Percentiles rank a stretch among this genome's conserved stretches.
These are phyloP conservation scores for Norana najaformis DNA, from an alignment of 2,888 invertebrate species.

Conservation along the genomic window DNA sequence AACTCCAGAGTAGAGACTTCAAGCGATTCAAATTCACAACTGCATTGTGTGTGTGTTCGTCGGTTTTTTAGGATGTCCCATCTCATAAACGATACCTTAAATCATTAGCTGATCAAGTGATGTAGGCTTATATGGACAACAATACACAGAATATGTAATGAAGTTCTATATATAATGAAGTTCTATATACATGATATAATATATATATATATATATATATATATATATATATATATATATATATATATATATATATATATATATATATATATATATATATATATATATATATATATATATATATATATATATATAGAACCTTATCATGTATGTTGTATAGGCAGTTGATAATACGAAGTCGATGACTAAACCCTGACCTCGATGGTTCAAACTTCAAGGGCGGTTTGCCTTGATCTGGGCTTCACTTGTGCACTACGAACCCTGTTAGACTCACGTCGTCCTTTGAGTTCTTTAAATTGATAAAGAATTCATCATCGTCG, in stretches of 20 bases:
- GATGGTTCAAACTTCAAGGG: neutral
- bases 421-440: neutral
- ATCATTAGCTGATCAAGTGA: too few relatives aligned
- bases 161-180: too few relatives aligned
- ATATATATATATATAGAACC: neutral
- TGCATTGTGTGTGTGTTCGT: too few relatives aligned
- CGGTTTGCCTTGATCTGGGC: neutral
- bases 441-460: neutral
- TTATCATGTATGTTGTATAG: neutral
- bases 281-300: neutral
- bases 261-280: neutral
- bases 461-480: neutral
- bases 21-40: too few relatives aligned
- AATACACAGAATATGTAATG: too few relatives aligned
- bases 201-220: too few relatives aligned
- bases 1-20: too few relatives aligned
- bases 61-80: too few relatives aligned
- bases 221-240: too few relatives aligned
- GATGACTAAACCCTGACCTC: neutral
- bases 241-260: neutral
- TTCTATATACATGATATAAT: too few relatives aligned
- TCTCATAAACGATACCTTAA: too few relatives aligned
- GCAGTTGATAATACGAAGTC: neutral
- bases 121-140: too few relatives aligned
- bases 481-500: neutral